Evolutionary conservation across 2,113 vertebrate genomes (phyloP).

Genomic region (Psophia crepitans): DNA sequence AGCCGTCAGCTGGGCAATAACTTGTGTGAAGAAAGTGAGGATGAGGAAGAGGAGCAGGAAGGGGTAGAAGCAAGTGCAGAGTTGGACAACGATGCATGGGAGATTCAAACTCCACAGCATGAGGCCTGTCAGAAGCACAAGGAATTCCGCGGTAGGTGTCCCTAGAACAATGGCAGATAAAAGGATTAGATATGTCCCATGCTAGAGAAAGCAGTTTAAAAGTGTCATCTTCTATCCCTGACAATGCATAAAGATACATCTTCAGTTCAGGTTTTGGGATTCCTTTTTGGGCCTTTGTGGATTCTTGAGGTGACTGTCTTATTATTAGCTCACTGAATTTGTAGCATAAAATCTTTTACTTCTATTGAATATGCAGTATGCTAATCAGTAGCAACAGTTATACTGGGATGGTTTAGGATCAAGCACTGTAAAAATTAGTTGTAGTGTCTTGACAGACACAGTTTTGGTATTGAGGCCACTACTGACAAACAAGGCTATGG

Average conservation of each 20-base stretch:
- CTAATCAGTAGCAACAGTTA: neutral
- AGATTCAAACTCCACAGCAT: neutral
- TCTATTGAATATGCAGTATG: neutral
- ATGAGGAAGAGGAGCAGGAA: constrained; percentile 72
- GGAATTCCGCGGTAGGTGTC: constrained; percentile 79
- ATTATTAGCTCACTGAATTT: neutral
- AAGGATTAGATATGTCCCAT: neutral
- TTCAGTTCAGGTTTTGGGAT: neutral
- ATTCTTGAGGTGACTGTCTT: neutral
- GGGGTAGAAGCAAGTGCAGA: neutral
- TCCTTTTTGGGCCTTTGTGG: neutral
- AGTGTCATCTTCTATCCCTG: neutral
- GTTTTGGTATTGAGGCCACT: neutral
- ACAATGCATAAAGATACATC: neutral
- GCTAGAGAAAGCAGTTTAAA: neutral
- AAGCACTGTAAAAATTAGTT: neutral
- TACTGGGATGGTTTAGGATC: neutral
- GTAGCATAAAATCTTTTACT: neutral
- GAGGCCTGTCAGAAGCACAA: constrained; percentile 73
- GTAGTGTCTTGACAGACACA: neutral
- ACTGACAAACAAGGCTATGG: neutral
- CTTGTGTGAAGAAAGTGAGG: constrained; percentile 76
- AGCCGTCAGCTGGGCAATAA: constrained; percentile 85
- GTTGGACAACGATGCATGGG: constrained; percentile 71
- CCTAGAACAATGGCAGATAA: neutral